These are phyloP conservation scores for Clostera curtula DNA, from an alignment of 2,888 invertebrate species.

Conservation along the genomic window DNA sequence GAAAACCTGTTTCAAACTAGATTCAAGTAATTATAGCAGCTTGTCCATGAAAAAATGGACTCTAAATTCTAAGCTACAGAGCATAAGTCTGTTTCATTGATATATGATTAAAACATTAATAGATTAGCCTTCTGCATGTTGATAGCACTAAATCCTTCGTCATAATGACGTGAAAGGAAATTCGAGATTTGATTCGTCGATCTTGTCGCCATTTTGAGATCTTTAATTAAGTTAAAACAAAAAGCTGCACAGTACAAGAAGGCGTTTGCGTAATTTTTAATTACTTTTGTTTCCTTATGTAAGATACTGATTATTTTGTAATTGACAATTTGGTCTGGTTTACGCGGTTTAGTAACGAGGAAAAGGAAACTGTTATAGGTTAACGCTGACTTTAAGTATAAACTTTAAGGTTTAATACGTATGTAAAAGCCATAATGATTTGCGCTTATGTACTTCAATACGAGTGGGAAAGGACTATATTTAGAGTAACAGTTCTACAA, in stretches of 20 bases:
- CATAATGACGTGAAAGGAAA: slow-evolving; percentile 19
- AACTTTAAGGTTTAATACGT: slow-evolving; percentile 5
- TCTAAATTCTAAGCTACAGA: too few species aligned
- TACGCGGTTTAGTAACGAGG: slow-evolving; percentile 11
- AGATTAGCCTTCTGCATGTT: too few species aligned
- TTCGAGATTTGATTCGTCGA: slow-evolving; percentile 4
- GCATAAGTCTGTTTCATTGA: too few species aligned
- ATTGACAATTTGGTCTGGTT: slow-evolving; percentile 8
- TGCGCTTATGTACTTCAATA: too few species aligned
- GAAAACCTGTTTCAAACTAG: too few species aligned
- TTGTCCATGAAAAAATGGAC: too few species aligned
- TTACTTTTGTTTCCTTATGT: slow-evolving; percentile 18
- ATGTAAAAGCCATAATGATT: too few species aligned
- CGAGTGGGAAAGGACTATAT: too few species aligned
- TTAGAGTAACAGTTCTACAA: too few species aligned
- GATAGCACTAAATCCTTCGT: too few species aligned
- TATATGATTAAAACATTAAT: too few species aligned
- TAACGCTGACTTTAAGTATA: neutral
- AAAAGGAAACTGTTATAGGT: slow-evolving; percentile 11
- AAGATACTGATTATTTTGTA: slow-evolving; percentile 8
- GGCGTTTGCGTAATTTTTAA: slow-evolving; percentile 24
- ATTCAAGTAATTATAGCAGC: too few species aligned
- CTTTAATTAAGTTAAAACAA: slow-evolving; percentile 27
- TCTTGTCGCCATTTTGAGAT: slow-evolving; percentile 10
- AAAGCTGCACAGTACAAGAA: slow-evolving; percentile 12